Conservation (phyloP, 2,113 vertebrate genomes). For the Strigops habroptila region DNA sequence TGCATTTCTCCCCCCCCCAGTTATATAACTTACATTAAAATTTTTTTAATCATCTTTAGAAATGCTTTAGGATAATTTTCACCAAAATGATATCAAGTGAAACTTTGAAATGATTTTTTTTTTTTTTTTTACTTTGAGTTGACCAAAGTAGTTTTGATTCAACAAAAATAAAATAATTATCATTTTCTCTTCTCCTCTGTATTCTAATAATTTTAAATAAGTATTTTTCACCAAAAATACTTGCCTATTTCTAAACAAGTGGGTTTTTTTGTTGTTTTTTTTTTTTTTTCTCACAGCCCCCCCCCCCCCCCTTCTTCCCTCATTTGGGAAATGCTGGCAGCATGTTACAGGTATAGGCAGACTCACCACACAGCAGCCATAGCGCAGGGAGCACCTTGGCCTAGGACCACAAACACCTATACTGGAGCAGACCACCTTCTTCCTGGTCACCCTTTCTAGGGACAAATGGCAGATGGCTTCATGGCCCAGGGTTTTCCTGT, state of each 20-base stretch:
- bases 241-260: not conserved
- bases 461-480: not conserved
- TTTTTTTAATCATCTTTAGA: not conserved
- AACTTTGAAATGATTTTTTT: not conserved
- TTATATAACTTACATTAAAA: not conserved
- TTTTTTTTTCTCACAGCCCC: no score
- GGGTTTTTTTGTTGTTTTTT: no score
- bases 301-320: not conserved
- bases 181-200: not conserved
- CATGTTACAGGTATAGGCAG: not conserved
- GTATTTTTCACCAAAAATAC: not conserved
- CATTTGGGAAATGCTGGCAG: not conserved
- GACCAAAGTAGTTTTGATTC: not conserved
- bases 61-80: not conserved
- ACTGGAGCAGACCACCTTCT: not conserved
- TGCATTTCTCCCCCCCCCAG: not conserved
- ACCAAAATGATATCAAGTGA: not conserved
- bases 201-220: not conserved
- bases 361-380: no score
- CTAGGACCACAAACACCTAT: fast-evolving
- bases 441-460: not conserved
- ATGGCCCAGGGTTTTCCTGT: not conserved
- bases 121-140: not conserved
- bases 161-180: not conserved
- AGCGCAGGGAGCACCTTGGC: fast-evolving